These are phyloP conservation scores for Melitaea cinxia DNA, from an alignment of 1,140 invertebrate genomes.

Conservation along the genomic window DNA sequence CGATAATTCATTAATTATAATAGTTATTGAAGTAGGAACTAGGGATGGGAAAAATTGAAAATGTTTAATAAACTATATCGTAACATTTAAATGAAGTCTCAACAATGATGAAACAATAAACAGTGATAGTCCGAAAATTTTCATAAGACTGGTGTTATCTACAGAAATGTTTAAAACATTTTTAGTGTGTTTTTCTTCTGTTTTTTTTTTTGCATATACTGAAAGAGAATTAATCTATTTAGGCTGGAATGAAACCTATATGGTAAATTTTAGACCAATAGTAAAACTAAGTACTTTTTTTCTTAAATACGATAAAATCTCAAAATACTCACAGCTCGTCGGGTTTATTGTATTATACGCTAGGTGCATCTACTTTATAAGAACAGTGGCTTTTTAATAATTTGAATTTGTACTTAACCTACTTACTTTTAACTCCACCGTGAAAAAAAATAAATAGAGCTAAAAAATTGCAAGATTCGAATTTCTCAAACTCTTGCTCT, in stretches of 20 bases:
- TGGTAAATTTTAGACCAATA: slow-evolving; percentile 70
- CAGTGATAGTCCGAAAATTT: slow-evolving; percentile 37
- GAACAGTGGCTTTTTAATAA: slow-evolving; percentile 81
- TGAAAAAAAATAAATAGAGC: slow-evolving; percentile 61
- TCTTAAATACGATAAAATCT: slow-evolving; percentile 81
- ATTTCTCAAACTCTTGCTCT: slow-evolving; percentile 40
- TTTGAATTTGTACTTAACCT: slow-evolving; percentile 82
- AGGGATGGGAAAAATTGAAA: slow-evolving; percentile 55
- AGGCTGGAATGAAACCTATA: slow-evolving; percentile 77
- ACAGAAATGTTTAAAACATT: slow-evolving; percentile 45
- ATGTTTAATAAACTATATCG: slow-evolving; percentile 38
- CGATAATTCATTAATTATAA: slow-evolving; percentile 58
- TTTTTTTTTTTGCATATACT: slow-evolving; percentile 56
- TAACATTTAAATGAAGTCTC: slow-evolving; percentile 40
- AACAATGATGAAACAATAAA: slow-evolving; percentile 37
- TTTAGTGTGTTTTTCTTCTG: slow-evolving; percentile 55
- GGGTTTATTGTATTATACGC: slow-evolving; percentile 80
- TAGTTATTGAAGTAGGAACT: slow-evolving; percentile 70
- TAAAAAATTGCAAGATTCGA: slow-evolving; percentile 55
- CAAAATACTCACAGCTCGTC: slow-evolving; percentile 81
- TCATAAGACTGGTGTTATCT: slow-evolving; percentile 53
- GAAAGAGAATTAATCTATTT: slow-evolving; percentile 71
- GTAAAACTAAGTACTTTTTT: slow-evolving; percentile 74
- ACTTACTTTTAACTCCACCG: slow-evolving; percentile 68
- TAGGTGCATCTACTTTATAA: slow-evolving; percentile 81